Evolutionary conservation across 2,113 vertebrate species (phyloP).

Genomic region (Anseranas semipalmata): DNA sequence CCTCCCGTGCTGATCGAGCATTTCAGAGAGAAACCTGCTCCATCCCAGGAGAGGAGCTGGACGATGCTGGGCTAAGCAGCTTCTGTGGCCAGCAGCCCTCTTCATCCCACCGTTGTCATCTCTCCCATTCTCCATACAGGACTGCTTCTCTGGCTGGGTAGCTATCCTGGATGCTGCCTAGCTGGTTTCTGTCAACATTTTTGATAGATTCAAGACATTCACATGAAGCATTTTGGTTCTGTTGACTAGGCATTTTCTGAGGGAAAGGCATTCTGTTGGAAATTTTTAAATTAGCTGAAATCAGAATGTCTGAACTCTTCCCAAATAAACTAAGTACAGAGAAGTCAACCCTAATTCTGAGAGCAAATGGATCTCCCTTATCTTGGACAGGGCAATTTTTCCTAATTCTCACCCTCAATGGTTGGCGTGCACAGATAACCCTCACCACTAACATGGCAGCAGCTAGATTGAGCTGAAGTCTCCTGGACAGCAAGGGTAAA

Average conservation of each 20-base stretch:
- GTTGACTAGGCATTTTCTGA: not conserved
- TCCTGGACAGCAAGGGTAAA: not conserved
- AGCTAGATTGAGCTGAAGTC: not conserved
- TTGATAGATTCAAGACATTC: not conserved
- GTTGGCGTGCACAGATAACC: not conserved
- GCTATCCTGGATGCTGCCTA: not conserved
- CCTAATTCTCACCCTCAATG: not conserved
- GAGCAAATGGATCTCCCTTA: not conserved
- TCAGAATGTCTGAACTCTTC: not conserved
- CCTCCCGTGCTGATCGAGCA: not conserved
- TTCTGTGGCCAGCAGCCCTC: not conserved
- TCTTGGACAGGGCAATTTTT: accelerated
- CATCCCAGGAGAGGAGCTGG: not conserved
- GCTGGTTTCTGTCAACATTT: not conserved
- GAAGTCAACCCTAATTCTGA: not conserved
- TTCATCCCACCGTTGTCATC: not conserved
- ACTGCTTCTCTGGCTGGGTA: not conserved
- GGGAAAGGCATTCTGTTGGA: not conserved
- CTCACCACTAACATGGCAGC: not conserved
- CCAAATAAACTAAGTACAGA: not conserved
- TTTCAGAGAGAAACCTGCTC: not conserved
- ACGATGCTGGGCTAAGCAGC: not conserved
- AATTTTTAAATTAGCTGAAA: not conserved
- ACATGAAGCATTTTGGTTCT: not conserved
- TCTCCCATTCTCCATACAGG: not conserved